phyloP scores from a whole-genome alignment of 2,113 vertebrate species.

The Pterocles orientalis region DNA sequence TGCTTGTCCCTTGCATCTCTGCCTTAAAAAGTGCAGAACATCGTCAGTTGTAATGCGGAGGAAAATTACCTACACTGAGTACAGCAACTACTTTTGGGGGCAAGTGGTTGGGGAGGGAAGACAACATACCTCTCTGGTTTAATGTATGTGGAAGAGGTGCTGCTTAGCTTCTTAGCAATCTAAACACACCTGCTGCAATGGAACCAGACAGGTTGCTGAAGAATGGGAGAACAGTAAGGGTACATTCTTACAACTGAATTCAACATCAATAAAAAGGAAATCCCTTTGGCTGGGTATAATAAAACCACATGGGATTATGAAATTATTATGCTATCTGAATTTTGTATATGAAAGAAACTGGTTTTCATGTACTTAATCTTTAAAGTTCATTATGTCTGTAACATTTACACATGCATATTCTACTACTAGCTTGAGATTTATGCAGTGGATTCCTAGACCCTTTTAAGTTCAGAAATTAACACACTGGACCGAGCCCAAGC shows the following conservation, averaged over 20 bases:
- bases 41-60: neutral
- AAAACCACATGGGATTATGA: neutral
- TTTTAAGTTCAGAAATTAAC: constrained; percentile 24
- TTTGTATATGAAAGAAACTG: neutral
- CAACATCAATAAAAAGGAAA: neutral
- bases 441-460: neutral
- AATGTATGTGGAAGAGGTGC: neutral
- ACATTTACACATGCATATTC: neutral
- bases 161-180: neutral
- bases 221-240: neutral
- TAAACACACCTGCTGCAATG: neutral
- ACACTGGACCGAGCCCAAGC: neutral
- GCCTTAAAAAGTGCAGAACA: neutral
- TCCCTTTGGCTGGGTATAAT: neutral
- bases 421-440: neutral
- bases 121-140: neutral
- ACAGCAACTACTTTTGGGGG: neutral
- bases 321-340: neutral
- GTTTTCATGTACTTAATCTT: neutral
- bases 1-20: neutral
- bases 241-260: neutral
- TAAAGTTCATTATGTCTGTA: neutral
- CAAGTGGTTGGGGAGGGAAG: fast-evolving
- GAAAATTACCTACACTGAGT: neutral
- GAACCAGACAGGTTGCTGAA: neutral